Evolutionary conservation across 2,113 vertebrate species (phyloP).

Genomic region (Bostrychus sinensis): DNA sequence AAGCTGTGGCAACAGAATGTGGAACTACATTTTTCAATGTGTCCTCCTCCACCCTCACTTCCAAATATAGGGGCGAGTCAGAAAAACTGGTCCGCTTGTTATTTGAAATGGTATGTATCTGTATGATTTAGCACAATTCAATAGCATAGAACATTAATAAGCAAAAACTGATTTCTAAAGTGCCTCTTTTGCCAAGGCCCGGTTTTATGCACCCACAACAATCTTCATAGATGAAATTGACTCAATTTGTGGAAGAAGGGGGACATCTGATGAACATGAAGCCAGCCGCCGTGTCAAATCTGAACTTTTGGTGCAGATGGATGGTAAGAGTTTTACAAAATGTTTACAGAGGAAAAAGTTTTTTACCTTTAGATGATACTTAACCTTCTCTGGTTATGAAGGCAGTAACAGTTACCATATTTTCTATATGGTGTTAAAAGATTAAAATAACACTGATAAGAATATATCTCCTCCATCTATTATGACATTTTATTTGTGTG

Average conservation of each 20-base stretch:
- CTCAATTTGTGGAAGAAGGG: constrained; percentile 95
- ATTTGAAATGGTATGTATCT: constrained; percentile 92
- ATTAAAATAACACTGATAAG: neutral
- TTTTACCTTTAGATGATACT: neutral
- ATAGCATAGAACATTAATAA: neutral
- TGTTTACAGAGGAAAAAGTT: neutral
- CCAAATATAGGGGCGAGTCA: constrained; percentile 97
- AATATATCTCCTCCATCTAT: neutral
- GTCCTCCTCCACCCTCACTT: constrained; percentile 95
- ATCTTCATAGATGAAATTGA: constrained; percentile 99
- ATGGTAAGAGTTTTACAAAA: constrained; percentile 79
- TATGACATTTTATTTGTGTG: constrained; percentile 1
- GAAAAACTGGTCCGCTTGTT: constrained; percentile 98
- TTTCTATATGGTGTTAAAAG: no score
- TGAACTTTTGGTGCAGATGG: constrained; percentile 97
- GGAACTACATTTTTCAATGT: constrained; percentile 98
- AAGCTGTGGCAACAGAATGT: constrained; percentile 98
- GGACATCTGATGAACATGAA: constrained; percentile 96
- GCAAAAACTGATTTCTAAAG: neutral
- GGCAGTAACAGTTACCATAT: neutral
- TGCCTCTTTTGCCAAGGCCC: constrained; percentile 79
- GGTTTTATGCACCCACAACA: constrained; percentile 96
- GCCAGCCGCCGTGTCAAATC: constrained; percentile 96
- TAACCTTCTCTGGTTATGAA: neutral
- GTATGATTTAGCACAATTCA: neutral